Base-by-base conservation (phyloP, 2,888 invertebrate genomes). In the Pedicia rivosa region DNA sequence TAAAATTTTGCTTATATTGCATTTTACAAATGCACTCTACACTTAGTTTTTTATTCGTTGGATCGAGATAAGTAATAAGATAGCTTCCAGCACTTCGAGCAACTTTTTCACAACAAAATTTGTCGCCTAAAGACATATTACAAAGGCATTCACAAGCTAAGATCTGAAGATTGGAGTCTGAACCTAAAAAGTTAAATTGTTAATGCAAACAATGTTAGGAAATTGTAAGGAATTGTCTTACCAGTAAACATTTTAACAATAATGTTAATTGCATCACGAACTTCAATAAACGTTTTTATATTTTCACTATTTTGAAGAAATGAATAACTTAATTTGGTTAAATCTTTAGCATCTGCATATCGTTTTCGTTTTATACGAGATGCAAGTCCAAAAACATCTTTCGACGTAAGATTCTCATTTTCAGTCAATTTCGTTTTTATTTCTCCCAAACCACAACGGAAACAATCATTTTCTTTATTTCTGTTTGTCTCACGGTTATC, bases 161-260 rank as follows among this genome's bases (percentile, higher is more conserved):
- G 2, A 56, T 44, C 39, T 56, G 56, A 1, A 51, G 48, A 14
- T 50, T 46, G 1, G 51, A 41, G 25, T 57, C 44, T 1, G 48
- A 38, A 2, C 59, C 59, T 59, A 7, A 5, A 17, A 33, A 8
- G 19, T 22, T 22, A 15, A 7, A 5, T 24, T 10, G 24, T 5
- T 4, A 3, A 24, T 24, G 10, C 8, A 24, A 24, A 5, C 8
- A 4, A 24, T 24, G n/a, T n/a, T 5, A 10, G 8, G 8, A 4
- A 10, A 24, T 5, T 10, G 3, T 24, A 5, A 24, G 8, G 8
- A 24, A 24, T 24, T 4, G 8, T n/a, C 30, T 25, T 44, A 53
- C 60, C 58, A 8, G 57, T 57, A 0, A 60, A 40, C 19, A 59
- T 60, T 39, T 61, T 61, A 0, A 59, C 46, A 3, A 61, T 26